Base-by-base conservation (phyloP, 2,888 invertebrate species). In the Thymelicus sylvestris region DNA sequence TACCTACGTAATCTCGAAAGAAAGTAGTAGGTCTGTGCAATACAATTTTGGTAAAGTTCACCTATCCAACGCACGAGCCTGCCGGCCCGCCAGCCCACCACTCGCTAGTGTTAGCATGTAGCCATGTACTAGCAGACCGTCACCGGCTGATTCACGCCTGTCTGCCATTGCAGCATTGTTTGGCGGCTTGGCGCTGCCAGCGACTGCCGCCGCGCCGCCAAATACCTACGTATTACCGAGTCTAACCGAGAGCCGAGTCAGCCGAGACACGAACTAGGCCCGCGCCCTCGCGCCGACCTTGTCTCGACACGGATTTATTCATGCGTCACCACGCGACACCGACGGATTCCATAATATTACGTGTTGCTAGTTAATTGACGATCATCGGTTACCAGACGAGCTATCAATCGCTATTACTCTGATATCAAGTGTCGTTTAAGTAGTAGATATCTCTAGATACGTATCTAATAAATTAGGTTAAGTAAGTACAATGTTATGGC, bases 231-330 rank as follows among this genome's bases (percentile, higher is more conserved):
- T 70, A 74, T 65, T 74, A 44, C 75, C 69, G 77, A 79, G 84
- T 59, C 31, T 31, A 31, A 31, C 31, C 31, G 31, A 31, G 31
- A 31, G 31, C 5, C 31, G 31, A 31, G 31, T 31, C 31, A 69
- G 64, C 69, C 69, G 69, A 69, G 59, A 69, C 64, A 69, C 77
- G 86, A 86, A 86, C 86, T 87, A 88, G 85, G 81, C 87, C 82
- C 85, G 88, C 88, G 91, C 90, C 91, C 90, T 90, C 91, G 87
- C 83, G 81, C 84, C 90, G 92, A 92, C 92, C 93, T 92, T 92
- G 91, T 88, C 90, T 87, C 89, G 89, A 84, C 90, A 88, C 90
- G 89, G 89, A 90, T 90, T 91, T 92, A 89, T 90, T 89, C 86
- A 88, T 90, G 91, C 91, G 92, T 91, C 91, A 92, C 86, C 81